A percentile compares a stretch with the other conserved stretches of the same genome.
phyloP scores from a whole-genome alignment of 1,140 invertebrate genomes.

The Formica exsecta region DNA sequence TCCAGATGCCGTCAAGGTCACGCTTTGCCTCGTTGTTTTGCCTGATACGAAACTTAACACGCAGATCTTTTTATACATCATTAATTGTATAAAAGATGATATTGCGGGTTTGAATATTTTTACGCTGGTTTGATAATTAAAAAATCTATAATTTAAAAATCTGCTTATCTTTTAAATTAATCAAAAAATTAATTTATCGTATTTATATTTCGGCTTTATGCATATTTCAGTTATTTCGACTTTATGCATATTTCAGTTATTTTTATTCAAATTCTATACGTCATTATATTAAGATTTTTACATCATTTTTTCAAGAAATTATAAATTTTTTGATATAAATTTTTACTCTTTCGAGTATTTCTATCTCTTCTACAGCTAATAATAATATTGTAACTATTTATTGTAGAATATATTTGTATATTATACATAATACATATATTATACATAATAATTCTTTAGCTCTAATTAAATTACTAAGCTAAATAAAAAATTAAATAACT shows the following conservation, averaged over 20 bases:
- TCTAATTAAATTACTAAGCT: background rate
- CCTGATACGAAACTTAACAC: background rate
- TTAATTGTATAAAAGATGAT: conserved; percentile 4
- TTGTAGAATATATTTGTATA: too few species aligned
- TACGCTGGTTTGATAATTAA: background rate
- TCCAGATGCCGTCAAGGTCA: conserved; percentile 66
- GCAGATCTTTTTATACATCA: background rate
- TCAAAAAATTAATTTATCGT: too few species aligned
- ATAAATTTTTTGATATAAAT: background rate
- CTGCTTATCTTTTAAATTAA: background rate
- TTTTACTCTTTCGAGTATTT: background rate
- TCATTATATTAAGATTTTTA: background rate
- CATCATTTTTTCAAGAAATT: background rate
- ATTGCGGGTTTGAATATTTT: background rate
- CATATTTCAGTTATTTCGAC: background rate
- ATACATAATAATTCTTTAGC: background rate
- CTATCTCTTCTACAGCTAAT: background rate
- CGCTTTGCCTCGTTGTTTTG: background rate
- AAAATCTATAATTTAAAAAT: background rate
- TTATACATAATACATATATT: background rate
- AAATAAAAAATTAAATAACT: background rate
- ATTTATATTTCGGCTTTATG: background rate
- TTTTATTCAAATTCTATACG: background rate
- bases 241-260: background rate
- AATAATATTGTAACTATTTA: background rate